Evolutionary conservation across 2,113 vertebrate species (phyloP).

Genomic region (Menura novaehollandiae): DNA sequence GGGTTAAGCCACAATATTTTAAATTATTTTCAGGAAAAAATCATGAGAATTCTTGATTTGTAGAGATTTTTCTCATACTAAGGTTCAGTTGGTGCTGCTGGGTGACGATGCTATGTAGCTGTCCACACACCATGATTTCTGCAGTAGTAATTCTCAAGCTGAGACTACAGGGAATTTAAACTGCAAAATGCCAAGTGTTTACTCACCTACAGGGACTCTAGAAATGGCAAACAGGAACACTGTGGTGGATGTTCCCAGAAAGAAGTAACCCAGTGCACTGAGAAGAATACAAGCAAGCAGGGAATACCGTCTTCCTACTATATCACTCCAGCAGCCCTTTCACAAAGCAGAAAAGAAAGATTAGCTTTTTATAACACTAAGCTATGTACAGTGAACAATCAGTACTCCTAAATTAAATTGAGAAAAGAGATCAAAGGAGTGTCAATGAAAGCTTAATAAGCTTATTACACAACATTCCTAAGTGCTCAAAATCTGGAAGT

Average conservation of each 20-base stretch:
- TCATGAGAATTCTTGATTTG: neutral
- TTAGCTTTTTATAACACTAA: neutral
- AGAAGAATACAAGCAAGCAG: conserved; percentile 87
- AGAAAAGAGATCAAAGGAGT: neutral
- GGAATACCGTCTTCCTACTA: conserved; percentile 85
- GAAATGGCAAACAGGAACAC: conserved; percentile 85
- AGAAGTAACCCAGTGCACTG: conserved; percentile 86
- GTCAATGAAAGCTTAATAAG: neutral
- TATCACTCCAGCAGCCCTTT: conserved; percentile 96
- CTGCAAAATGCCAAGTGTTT: neutral
- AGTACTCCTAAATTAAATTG: neutral
- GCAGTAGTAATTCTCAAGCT: neutral
- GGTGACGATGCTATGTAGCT: neutral
- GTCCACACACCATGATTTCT: neutral
- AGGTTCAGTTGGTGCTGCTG: neutral
- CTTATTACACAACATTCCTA: neutral
- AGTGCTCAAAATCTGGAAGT: neutral
- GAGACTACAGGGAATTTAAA: neutral
- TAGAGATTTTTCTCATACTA: neutral
- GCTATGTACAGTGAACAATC: neutral
- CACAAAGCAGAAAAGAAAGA: neutral
- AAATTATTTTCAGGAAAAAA: neutral
- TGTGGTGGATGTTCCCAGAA: conserved; percentile 85
- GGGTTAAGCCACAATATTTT: neutral
- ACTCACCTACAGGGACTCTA: conserved; percentile 90